Base-by-base conservation (phyloP, 2,113 vertebrate genomes). In the Aspiorhynchus laticeps region DNA sequence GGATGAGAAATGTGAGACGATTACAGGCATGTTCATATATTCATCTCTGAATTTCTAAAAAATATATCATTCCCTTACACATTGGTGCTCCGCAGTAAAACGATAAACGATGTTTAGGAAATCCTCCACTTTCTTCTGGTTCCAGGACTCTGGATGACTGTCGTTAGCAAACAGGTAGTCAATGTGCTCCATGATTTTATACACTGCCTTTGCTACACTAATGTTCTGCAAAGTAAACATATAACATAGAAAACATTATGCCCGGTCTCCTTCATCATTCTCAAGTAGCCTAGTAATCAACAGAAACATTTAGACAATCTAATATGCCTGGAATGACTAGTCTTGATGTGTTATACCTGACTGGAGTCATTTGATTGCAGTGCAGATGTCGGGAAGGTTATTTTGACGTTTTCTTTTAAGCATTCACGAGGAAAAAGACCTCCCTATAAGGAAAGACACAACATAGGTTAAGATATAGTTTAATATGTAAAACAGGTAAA, bases 371-470 rank as follows among this genome's bases (percentile, higher is more conserved):
- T 75, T 15, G 28, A 56, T 56, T 59, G 46, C 48, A 84, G 69
- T 36, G 61, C 33, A 53, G 73, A 69, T 33, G 4, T 65, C 15
- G 81, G 79, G 43, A 86, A 88, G 38, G 48, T 5, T 17, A 86
- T 69, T 43, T 28, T 3, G 7, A 61, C 8, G 17, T 61, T 77
- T 41, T 88, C 80, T 15, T 51, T 15, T n/a, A 86, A 61, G 56
- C 88, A 89, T 48, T 85, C 79, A 4, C 19, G 19, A 12, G 88
- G 88, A 11, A 89, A 87, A 17, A 83, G 56, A 9, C 74, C 88
- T 5, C 77, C 80, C 88, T 87, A 3, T n/a, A 56, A 56, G 3
- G 1, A 67, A 48, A 81, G 17, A 28, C 8, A 31, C 11, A 21
- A 9, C 24, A 53, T n/a, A 78, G 10, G 9, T 65, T 11, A 24